phyloP scores from a whole-genome alignment of 2,797 vertebrate genomes.

The Muscicapa comitata region DNA sequence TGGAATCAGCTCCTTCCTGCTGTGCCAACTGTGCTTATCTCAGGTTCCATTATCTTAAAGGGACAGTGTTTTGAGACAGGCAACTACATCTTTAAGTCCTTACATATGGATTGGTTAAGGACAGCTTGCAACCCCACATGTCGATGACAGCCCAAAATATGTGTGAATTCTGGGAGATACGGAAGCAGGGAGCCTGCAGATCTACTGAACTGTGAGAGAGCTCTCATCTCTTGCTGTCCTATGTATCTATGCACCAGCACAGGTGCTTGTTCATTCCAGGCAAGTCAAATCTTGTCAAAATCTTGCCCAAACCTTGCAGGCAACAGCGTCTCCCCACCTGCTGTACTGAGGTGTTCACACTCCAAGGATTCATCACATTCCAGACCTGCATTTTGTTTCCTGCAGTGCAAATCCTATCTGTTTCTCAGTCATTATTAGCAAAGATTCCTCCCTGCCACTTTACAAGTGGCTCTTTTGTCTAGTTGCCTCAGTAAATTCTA shows the following conservation, averaged over 20 bases:
- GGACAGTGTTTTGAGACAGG: not conserved
- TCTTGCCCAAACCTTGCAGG: not conserved
- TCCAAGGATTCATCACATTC: not conserved
- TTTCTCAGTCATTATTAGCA: not conserved
- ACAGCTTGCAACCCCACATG: not conserved
- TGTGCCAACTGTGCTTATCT: not conserved
- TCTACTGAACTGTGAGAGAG: not conserved
- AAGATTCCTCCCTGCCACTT: not conserved
- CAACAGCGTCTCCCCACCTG: not conserved
- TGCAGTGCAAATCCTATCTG: not conserved
- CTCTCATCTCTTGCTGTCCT: not conserved
- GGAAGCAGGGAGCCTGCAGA: not conserved
- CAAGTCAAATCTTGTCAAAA: not conserved
- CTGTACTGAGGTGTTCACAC: not conserved
- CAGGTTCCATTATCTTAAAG: not conserved
- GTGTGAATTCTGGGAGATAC: not conserved
- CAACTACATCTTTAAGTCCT: not conserved
- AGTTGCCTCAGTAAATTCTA: not conserved
- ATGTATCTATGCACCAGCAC: not conserved
- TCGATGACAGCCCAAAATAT: accelerated
- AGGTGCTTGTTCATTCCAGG: not conserved
- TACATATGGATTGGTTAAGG: not conserved
- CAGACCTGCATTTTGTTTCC: not conserved
- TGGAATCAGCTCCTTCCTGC: not conserved
- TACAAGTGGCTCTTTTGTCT: not conserved